A percentile compares a stretch with the other conserved stretches of the same genome.
Conservation (phyloP, 2,797 vertebrate species). For the Peromyscus eremicus region DNA sequence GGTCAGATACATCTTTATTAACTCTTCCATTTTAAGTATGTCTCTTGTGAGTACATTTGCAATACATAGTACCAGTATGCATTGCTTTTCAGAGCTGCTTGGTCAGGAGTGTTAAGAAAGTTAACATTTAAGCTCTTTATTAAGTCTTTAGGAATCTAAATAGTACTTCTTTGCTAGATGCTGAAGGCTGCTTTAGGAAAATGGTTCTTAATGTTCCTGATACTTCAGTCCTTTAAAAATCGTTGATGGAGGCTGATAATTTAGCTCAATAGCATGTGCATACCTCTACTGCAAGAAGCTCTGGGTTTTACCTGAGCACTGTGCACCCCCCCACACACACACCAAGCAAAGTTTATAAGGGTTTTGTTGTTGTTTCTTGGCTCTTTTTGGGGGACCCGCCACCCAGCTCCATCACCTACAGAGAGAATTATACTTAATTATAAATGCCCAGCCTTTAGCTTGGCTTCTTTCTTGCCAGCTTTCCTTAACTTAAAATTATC, state of each 20-base stretch:
- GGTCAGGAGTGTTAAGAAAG: neutral
- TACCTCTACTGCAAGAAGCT: neutral
- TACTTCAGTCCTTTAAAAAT: neutral
- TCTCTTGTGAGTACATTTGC: neutral
- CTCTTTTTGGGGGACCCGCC: too few species aligned
- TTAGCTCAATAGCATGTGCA: neutral
- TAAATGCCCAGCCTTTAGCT: too few species aligned
- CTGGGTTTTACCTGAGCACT: neutral
- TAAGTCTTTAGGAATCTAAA: neutral
- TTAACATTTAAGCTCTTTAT: neutral
- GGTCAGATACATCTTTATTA: neutral
- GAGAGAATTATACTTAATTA: too few species aligned
- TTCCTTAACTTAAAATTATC: too few species aligned
- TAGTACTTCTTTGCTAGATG: neutral
- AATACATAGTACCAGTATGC: neutral
- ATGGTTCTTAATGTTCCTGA: conserved; percentile 8
- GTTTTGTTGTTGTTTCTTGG: too few species aligned
- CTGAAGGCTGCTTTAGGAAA: neutral
- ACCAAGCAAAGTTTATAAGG: neutral
- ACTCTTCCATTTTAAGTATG: neutral
- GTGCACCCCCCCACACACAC: neutral
- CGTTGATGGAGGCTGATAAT: neutral
- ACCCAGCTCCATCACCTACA: too few species aligned
- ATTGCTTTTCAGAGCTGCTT: neutral
- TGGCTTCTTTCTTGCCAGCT: too few species aligned